Conservation (phyloP, 2,888 invertebrate species). For the Agrypnus murinus region DNA sequence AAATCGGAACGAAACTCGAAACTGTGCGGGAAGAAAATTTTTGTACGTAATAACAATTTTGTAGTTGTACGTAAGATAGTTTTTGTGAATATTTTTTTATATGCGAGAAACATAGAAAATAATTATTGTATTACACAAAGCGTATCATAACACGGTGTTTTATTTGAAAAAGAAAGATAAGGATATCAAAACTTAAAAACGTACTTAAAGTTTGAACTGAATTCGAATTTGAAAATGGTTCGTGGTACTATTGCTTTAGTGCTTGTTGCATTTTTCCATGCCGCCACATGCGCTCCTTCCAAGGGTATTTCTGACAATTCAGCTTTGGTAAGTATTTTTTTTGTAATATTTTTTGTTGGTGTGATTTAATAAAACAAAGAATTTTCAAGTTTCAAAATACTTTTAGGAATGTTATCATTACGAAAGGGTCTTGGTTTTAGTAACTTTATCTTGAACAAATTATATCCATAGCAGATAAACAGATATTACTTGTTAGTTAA, state of each 20-base stretch:
- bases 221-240: conserved; percentile 25
- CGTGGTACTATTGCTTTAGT: conserved; percentile 29
- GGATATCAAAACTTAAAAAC: conserved; percentile 24
- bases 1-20: conserved; percentile 41
- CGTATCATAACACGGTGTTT: conserved; percentile 21
- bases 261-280: conserved; percentile 35
- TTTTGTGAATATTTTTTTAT: conserved; percentile 30
- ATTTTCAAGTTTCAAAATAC: too few relatives aligned
- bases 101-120: too few relatives aligned
- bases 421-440: too few relatives aligned
- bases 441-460: too few relatives aligned
- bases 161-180: conserved; percentile 7
- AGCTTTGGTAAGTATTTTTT: conserved; percentile 46
- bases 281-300: conserved; percentile 23
- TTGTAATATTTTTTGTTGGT: too few relatives aligned
- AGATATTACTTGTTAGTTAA: too few relatives aligned
- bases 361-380: too few relatives aligned
- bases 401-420: too few relatives aligned
- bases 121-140: background rate
- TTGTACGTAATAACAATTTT: conserved; percentile 33
- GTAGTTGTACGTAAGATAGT: conserved; percentile 20
- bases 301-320: conserved; percentile 28
- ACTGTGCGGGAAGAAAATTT: conserved; percentile 49
- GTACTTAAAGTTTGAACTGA: conserved; percentile 5
- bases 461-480: too few relatives aligned